Conservation (phyloP, 2,888 invertebrate species). For the Nemapogon koenigi region DNA sequence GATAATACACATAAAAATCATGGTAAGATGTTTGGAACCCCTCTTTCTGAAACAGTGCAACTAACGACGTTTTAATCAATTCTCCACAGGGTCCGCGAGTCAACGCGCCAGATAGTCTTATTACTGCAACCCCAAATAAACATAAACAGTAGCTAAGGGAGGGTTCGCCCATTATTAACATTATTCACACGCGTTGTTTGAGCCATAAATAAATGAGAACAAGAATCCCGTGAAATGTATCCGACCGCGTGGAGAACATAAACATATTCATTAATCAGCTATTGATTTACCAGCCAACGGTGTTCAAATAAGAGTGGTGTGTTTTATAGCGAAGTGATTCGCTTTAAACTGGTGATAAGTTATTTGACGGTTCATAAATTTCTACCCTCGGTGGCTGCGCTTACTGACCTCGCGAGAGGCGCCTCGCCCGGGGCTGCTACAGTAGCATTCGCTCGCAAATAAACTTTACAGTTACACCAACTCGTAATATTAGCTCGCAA, state of each 20-base stretch:
- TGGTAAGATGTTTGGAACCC: conserved; percentile 25
- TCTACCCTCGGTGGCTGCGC: conserved; percentile 37
- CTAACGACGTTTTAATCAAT: conserved; percentile 65
- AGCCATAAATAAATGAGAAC: conserved; percentile 57
- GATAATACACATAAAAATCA: conserved; percentile 8
- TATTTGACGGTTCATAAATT: conserved; percentile 61
- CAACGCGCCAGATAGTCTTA: conserved; percentile 61
- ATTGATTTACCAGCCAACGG: conserved; percentile 19
- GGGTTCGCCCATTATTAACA: conserved; percentile 56
- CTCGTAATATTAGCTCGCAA: too few species aligned
- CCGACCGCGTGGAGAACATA: conserved; percentile 1
- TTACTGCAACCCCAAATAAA: conserved; percentile 61
- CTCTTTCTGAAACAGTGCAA: conserved; percentile 52
- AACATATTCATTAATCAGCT: conserved; percentile 11
- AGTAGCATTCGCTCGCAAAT: conserved; percentile 3
- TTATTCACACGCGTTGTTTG: conserved; percentile 60
- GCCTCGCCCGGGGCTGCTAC: conserved; percentile 3
- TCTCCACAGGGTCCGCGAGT: conserved; percentile 62
- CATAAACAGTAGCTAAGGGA: conserved; percentile 61
- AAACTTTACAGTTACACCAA: too few species aligned
- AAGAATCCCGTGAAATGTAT: conserved; percentile 22
- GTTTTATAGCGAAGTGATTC: conserved; percentile 33
- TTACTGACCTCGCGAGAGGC: conserved; percentile 27
- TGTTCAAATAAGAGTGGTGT: conserved; percentile 57
- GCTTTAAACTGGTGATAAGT: conserved; percentile 62